phyloP scores from a whole-genome alignment of 2,888 invertebrate species.

The Malacosoma neustria region DNA sequence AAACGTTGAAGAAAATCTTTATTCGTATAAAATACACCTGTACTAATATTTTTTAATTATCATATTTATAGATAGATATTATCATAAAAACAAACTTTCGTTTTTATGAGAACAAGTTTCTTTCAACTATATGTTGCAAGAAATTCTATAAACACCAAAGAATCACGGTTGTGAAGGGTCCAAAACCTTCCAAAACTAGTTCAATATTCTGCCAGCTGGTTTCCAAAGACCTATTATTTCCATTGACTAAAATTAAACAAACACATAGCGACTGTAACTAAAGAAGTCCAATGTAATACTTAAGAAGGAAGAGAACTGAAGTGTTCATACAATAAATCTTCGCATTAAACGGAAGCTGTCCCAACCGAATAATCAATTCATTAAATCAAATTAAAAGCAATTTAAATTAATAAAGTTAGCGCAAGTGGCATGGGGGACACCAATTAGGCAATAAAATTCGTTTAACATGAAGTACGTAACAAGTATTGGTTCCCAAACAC shows the following conservation, averaged over 20 bases:
- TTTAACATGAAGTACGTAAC: constrained; percentile 1
- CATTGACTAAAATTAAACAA: too few relatives aligned
- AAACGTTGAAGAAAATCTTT: background rate
- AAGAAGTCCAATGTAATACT: too few relatives aligned
- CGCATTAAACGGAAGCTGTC: constrained; percentile 39
- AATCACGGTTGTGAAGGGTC: too few relatives aligned
- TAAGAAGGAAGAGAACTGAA: too few relatives aligned
- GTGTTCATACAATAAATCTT: background rate
- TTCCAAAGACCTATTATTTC: too few relatives aligned
- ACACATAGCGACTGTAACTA: too few relatives aligned
- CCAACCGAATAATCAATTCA: constrained; percentile 32
- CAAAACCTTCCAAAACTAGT: too few relatives aligned
- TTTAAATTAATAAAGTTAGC: constrained; percentile 36
- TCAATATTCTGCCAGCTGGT: too few relatives aligned
- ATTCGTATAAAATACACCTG: constrained; percentile 3
- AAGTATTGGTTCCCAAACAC: too few relatives aligned
- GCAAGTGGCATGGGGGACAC: constrained; percentile 21
- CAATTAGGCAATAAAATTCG: constrained; percentile 39
- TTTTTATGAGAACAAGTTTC: too few relatives aligned
- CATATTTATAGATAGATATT: constrained; percentile 4
- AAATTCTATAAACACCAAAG: too few relatives aligned
- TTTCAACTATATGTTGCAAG: too few relatives aligned
- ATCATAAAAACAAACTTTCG: constrained; percentile 8
- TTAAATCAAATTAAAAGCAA: constrained; percentile 52
- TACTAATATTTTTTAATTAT: constrained; percentile 1